Base-by-base conservation (phyloP, 1,140 invertebrate species). In the Drosophila ohnishii region DNA sequence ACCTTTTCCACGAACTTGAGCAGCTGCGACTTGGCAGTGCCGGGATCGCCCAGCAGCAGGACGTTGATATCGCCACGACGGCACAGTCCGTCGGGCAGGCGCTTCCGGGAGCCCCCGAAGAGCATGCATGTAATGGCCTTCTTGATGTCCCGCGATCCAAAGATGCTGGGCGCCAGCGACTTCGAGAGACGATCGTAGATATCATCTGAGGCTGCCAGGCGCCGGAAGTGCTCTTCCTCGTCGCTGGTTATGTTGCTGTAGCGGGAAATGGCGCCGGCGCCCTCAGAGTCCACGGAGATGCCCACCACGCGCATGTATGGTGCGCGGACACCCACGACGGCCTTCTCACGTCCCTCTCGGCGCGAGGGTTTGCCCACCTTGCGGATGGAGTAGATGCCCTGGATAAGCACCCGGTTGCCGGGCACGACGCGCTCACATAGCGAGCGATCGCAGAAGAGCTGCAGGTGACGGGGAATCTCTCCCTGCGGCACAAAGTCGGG, bases 1-100 rank as follows among this genome's bases (percentile, higher is more conserved):
- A 98, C 98, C 89, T 95, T 95, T 92, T 99, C 98, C 3, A 99
- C 98, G 92, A 99, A 99, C 92, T 99, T 99, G 0, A 99, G 92
- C 34, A 99, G 92, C 91, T 99, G 99, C 19, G 97, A 99, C 91
- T 99, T 99, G 8, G 99, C 99, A 6, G 99, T 99, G 89, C 99
- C 99, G 30, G 99, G 99, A 93, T 99, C 99, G 62, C 99, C 99
- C 3, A 99, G 92, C 55, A 99, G 93, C 4, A 99, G 92, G 5
- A 99, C 93, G 92, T 99, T 99, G 57, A 99, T 99, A 90, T 99
- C 99, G 7, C 99, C 99, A 92, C 99, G 94, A 32, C 98, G 94
- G 3, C 96, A 97, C 45, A 99, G 92, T 9, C 98, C 98, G 93
- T 99, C 99, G 1, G 99, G 99, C 69, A 99, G 92, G 59, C 96